phyloP scores from a whole-genome alignment of 2,888 invertebrate species.

The Hyposoter dolosus region DNA sequence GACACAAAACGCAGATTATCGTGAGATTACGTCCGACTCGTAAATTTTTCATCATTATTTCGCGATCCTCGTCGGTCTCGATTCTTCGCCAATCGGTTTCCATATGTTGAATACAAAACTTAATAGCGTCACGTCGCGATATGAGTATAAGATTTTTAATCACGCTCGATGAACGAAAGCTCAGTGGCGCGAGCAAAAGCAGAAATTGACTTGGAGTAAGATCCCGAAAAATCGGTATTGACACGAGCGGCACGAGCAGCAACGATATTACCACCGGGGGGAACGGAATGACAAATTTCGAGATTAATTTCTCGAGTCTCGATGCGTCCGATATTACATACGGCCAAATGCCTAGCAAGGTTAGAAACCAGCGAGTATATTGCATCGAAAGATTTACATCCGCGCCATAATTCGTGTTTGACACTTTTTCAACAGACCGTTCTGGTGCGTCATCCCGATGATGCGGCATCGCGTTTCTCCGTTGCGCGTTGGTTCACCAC shows the following conservation, averaged over 20 bases:
- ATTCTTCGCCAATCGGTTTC: constrained; percentile 71
- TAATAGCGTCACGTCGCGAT: constrained; percentile 40
- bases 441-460: neutral
- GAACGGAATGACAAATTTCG: constrained; percentile 43
- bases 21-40: constrained; percentile 58
- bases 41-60: constrained; percentile 65
- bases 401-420: constrained; percentile 30
- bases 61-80: constrained; percentile 53
- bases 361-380: constrained; percentile 61
- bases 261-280: constrained; percentile 20
- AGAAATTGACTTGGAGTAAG: constrained; percentile 24
- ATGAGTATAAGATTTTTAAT: constrained; percentile 55
- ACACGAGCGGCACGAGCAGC: constrained; percentile 32
- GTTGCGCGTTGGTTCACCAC: neutral
- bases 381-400: constrained; percentile 56
- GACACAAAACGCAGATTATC: constrained; percentile 66
- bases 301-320: constrained; percentile 23
- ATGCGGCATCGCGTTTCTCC: neutral
- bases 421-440: constrained; percentile 4
- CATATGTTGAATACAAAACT: constrained; percentile 67
- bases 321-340: constrained; percentile 40
- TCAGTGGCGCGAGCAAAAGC: constrained; percentile 49
- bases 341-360: constrained; percentile 62
- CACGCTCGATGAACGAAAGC: constrained; percentile 41
- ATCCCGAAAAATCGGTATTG: constrained; percentile 37